phyloP scores from a whole-genome alignment of 2,888 invertebrate genomes.

The Orthosia incerta region DNA sequence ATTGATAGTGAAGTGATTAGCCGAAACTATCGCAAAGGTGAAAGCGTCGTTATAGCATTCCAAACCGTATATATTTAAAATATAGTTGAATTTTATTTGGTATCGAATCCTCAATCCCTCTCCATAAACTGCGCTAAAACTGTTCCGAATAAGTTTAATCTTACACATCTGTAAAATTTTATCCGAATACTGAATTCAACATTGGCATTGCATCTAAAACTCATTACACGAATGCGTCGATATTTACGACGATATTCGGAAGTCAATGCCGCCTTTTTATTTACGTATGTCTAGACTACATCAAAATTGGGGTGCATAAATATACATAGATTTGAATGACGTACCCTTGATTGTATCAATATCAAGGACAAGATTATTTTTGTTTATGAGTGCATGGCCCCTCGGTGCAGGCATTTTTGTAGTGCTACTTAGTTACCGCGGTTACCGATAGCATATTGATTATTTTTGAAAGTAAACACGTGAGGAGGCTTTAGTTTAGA shows the following conservation, averaged over 20 bases:
- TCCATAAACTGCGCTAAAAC: too few species aligned
- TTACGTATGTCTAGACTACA: slow-evolving; percentile 57
- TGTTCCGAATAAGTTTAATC: background rate
- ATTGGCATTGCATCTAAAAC: slow-evolving; percentile 29
- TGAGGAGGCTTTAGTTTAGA: too few species aligned
- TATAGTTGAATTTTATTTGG: background rate
- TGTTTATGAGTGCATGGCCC: slow-evolving; percentile 17
- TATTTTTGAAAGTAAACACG: background rate
- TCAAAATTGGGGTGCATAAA: slow-evolving; percentile 61
- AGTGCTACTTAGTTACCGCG: background rate
- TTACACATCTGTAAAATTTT: background rate
- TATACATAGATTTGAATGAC: slow-evolving; percentile 31
- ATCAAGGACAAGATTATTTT: slow-evolving; percentile 29
- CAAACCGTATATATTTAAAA: background rate
- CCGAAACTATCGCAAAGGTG: background rate
- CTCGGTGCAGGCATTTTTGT: slow-evolving; percentile 1
- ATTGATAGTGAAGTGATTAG: background rate
- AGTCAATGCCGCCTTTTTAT: slow-evolving; percentile 45
- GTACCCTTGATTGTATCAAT: slow-evolving; percentile 15
- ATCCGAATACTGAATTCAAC: background rate
- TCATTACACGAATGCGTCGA: slow-evolving; percentile 13
- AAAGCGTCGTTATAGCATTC: background rate
- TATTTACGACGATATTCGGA: slow-evolving; percentile 33
- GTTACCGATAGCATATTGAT: slow-evolving; percentile 5
- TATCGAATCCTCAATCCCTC: background rate